Percentiles rank a stretch among this genome's conserved stretches.
phyloP scores from a whole-genome alignment of 1,140 invertebrate species.

The Lordiphosa collinella region DNA sequence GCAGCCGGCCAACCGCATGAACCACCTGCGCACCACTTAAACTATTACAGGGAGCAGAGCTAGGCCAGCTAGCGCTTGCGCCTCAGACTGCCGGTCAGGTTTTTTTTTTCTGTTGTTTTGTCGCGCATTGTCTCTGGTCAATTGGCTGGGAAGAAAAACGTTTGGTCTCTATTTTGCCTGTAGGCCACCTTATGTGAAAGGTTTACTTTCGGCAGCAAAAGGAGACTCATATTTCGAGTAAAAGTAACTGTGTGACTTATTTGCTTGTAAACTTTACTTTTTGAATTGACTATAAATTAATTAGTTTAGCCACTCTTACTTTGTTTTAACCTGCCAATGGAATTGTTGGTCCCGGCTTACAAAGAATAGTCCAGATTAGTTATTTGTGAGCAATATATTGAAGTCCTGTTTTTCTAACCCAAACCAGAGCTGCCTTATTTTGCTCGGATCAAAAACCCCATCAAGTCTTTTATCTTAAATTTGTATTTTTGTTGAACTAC shows the following conservation, averaged over 20 bases:
- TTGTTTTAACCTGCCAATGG: too few relatives aligned
- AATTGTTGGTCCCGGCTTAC: too few relatives aligned
- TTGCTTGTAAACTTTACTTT: not conserved
- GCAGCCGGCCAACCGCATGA: not conserved
- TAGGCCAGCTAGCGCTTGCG: slow-evolving; percentile 2
- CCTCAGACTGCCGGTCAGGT: slow-evolving; percentile 26
- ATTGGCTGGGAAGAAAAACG: slow-evolving; percentile 3
- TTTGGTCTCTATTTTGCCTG: slow-evolving; percentile 10
- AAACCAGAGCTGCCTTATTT: too few relatives aligned
- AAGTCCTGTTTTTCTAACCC: too few relatives aligned
- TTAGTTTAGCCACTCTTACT: too few relatives aligned
- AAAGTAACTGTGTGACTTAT: too few relatives aligned
- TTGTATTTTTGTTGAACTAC: too few relatives aligned
- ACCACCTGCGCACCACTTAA: slow-evolving; percentile 38
- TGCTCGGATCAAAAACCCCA: too few relatives aligned
- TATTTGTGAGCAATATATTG: too few relatives aligned
- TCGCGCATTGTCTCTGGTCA: slow-evolving; percentile 8
- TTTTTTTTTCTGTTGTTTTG: slow-evolving; percentile 23
- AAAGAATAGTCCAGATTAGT: too few relatives aligned
- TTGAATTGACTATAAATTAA: too few relatives aligned
- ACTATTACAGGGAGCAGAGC: slow-evolving; percentile 10
- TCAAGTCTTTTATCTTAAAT: too few relatives aligned
- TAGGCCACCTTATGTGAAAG: slow-evolving; percentile 31
- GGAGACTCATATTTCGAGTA: slow-evolving; percentile 30
- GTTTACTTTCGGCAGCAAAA: slow-evolving; percentile 1